Evolutionary conservation across 1,140 invertebrate genomes (phyloP).

Genomic region (Brachionus angularis): DNA sequence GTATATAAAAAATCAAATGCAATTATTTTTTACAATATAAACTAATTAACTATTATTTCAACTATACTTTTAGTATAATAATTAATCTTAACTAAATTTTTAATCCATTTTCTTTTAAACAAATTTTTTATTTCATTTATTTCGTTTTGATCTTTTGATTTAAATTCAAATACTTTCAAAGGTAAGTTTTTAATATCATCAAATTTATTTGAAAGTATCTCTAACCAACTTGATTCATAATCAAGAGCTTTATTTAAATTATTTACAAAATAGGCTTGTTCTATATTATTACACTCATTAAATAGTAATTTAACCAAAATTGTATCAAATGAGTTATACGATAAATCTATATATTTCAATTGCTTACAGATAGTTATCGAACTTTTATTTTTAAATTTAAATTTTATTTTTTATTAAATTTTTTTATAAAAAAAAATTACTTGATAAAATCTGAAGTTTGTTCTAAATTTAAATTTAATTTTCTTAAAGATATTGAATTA

Average conservation of each 20-base stretch:
- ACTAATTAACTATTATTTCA: neutral
- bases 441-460: slow-evolving; percentile 9
- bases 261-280: slow-evolving; percentile 17
- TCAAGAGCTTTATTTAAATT: neutral
- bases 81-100: slow-evolving; percentile 20
- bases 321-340: slow-evolving; percentile 17
- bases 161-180: neutral
- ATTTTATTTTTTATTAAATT: neutral
- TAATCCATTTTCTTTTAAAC: slow-evolving; percentile 3
- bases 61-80: slow-evolving; percentile 20
- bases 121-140: slow-evolving; percentile 8
- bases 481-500: slow-evolving; percentile 6
- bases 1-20: no score
- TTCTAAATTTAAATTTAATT: slow-evolving; percentile 2
- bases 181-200: neutral
- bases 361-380: slow-evolving; percentile 8
- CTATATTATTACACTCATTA: neutral
- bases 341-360: slow-evolving; percentile 3
- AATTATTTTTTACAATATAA: neutral
- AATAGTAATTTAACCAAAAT: neutral
- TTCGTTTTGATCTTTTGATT: neutral
- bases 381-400: slow-evolving; percentile 2
- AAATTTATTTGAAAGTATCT: neutral
- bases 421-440: slow-evolving; percentile 11
- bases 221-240: neutral